Evolutionary conservation across 2,113 vertebrate species (phyloP), one percentile per base, ranked within the genome.

Genomic region (Caranx ignobilis): DNA sequence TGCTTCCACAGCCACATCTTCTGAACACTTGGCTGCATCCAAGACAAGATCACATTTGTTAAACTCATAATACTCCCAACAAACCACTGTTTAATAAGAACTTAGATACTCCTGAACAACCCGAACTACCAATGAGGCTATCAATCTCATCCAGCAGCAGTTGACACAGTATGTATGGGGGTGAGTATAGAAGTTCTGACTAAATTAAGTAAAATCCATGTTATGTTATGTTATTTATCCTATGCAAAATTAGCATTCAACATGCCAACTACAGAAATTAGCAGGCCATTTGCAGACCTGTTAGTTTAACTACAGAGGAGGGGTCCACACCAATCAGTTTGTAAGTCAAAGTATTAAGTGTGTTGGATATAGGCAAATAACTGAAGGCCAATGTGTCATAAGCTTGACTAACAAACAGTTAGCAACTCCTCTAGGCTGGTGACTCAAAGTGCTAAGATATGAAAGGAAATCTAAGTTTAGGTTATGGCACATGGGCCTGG

Each of bases 1-100:
- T 88, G 91, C 94, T 81, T 92, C 91, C 88, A 84, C 16, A 15
- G 60, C 55, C 64, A 80, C 65, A 82, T 78, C 82, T 81, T 48
- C 80, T 76, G 70, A 79, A 90, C 19, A 11, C 35, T 19, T 19
- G 56, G 74, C 93, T 95, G 79, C 71, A 82, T 4, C 35, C 2
- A 41, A 74, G 37, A 52, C 26, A 57, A 12, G 6, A 1, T 10
- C 39, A 2, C 4, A 0, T 37, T 18, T 34, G 32, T 57, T 77
- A 37, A 66, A 60, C 13, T 32, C 9, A 59, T 16, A 21, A n/a
- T 4, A 59, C 5, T 13, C 8, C 19, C 45, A 13, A 31, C 0
- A 41, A 5, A 43, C 12, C 9, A 54, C 11, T 39, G 18, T 35
- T 34, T 21, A 2, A 1, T 15, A 13, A 57, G 55, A 1, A 6